Evolutionary conservation across 2,888 invertebrate species (phyloP), one percentile per base, ranked within the genome.

Genomic region (Atethmia centrago): DNA sequence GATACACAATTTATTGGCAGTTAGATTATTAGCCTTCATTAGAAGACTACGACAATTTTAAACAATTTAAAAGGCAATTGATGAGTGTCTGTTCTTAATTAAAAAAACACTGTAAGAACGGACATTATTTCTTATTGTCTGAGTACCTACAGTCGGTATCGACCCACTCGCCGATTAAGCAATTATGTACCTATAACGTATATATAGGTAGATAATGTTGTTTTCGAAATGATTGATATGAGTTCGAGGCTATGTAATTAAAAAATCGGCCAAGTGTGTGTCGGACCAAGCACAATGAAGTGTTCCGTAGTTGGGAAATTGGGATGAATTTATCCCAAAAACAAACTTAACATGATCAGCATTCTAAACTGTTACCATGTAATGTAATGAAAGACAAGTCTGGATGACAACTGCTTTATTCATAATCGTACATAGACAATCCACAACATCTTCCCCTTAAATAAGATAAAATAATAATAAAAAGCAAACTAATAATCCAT

Each of bases 51-150:
- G 79, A 77, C 81, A 77, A 79, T 83, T 84, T 85, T 85, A 86
- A 86, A 88, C 89, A 88, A 89, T 88, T 90, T 85, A 82, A 79
- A 73, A 80, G 80, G 79, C 90, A 90, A 90, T 90, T 92, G 87
- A 80, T 53, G 25, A 87, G 88, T 84, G 76, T 81, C 86, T 85
- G 84, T 75, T 88, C 85, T 88, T 90, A 93, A 92, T 93, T 92
- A 90, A 90, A 88, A 90, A 90, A 92, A 88, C 84, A 88, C 87
- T 83, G 83, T 74, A 76, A 81, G 65, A 80, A 79, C 82, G 74
- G 80, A 79, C 85, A 86, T 86, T 87, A 88, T 89, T 90, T 80
- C 78, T 86, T 85, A 86, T 87, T 85, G 87, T 72, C 68, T 72
- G 71, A 45, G 58, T 78, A 71, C 73, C 66, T 70, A 78, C 78